phyloP scores from a whole-genome alignment of 1,140 invertebrate species.

The Trichomalopsis sarcophagae region DNA sequence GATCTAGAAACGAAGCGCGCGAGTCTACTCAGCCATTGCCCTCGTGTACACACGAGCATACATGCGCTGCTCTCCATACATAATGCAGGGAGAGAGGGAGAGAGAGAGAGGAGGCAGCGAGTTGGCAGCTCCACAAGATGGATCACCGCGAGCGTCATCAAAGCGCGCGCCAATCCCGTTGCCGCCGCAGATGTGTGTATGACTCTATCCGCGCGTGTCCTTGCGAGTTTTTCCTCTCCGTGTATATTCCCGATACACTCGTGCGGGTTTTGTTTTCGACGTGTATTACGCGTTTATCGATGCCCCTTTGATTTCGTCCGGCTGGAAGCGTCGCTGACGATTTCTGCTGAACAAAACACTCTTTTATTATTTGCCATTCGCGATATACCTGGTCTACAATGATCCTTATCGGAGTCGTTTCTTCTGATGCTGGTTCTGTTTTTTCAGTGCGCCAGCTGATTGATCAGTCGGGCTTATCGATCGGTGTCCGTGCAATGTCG shows the following conservation, averaged over 20 bases:
- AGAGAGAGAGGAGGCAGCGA: background rate
- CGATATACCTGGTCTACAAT: background rate
- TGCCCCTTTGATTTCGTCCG: too few species aligned
- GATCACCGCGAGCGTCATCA: conserved; percentile 64
- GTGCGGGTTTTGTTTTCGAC: background rate
- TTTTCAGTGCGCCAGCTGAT: background rate
- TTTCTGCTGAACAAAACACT: background rate
- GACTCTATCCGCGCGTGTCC: background rate
- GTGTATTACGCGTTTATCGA: too few species aligned
- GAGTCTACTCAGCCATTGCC: background rate
- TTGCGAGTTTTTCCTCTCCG: background rate
- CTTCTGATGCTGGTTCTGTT: background rate
- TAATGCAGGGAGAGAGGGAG: background rate
- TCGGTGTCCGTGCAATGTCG: too few species aligned
- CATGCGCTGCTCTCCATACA: background rate
- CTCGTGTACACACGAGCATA: background rate
- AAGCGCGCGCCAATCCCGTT: conserved; percentile 55
- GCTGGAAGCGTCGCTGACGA: background rate
- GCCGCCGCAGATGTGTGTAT: background rate
- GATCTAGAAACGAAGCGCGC: background rate
- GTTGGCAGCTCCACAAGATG: conserved; percentile 63
- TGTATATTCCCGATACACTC: background rate
- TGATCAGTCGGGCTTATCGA: conserved; percentile 10
- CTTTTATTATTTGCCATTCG: background rate
- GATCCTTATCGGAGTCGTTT: background rate